These are phyloP conservation scores for Larimichthys crocea DNA, from an alignment of 2,113 vertebrate genomes.

Conservation along the genomic window DNA sequence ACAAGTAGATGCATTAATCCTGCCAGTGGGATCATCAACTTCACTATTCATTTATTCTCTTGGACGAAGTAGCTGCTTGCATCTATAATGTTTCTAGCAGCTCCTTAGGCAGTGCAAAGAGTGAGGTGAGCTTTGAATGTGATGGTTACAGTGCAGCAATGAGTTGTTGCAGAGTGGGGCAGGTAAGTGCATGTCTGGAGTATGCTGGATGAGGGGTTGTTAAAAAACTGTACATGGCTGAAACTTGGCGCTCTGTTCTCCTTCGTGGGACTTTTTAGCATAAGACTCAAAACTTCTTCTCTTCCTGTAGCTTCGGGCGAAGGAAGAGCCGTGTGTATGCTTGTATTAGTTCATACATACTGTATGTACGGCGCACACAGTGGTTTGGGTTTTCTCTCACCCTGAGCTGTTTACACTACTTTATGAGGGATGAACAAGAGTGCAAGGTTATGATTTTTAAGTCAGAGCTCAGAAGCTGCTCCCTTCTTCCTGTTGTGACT, in stretches of 20 bases:
- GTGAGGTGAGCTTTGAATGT: slow-evolving; percentile 46
- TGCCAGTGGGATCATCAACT: slow-evolving; percentile 18
- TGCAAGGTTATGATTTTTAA: not conserved
- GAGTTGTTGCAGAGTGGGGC: slow-evolving; percentile 74
- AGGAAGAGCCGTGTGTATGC: not conserved
- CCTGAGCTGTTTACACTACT: slow-evolving; percentile 18
- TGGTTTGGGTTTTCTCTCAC: not conserved
- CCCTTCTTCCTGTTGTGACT: not conserved
- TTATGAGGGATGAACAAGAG: not conserved
- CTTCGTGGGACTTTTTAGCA: slow-evolving; percentile 22
- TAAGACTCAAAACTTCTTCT: slow-evolving; percentile 7
- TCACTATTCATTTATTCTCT: slow-evolving; percentile 49
- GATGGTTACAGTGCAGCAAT: slow-evolving; percentile 74
- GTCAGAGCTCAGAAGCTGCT: not conserved
- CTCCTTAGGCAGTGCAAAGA: slow-evolving; percentile 43
- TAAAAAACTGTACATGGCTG: slow-evolving; percentile 76
- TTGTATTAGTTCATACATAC: not conserved
- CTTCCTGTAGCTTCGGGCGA: not conserved
- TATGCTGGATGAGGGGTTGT: slow-evolving; percentile 76
- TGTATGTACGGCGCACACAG: not conserved
- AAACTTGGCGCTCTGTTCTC: slow-evolving; percentile 50
- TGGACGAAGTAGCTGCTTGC: slow-evolving; percentile 55
- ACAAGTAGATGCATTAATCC: slow-evolving; percentile 15
- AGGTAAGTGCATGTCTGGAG: slow-evolving; percentile 85
- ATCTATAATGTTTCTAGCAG: slow-evolving; percentile 53